A percentile compares a stretch with the other conserved stretches of the same genome.
phyloP scores from a whole-genome alignment of 1,140 invertebrate genomes.

The Phortica variegata region DNA sequence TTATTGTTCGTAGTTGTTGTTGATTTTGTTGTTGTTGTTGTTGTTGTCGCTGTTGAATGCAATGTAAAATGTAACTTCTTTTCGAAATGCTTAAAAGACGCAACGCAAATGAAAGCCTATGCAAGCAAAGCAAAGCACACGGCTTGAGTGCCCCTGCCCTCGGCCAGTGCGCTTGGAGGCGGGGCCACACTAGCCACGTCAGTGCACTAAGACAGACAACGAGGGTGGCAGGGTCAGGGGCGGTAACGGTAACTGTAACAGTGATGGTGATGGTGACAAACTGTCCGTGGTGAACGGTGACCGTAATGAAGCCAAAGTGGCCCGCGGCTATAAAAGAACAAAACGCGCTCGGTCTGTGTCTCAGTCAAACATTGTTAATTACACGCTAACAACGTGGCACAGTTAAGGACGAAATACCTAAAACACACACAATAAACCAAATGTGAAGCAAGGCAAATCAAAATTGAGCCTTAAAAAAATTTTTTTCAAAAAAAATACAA shows the following conservation, averaged over 20 bases:
- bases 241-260: no score
- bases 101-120: not conserved
- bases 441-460: not conserved
- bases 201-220: no score
- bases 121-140: not conserved
- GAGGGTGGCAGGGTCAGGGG: not conserved
- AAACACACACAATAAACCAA: slow-evolving; percentile 20
- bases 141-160: not conserved
- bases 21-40: not conserved
- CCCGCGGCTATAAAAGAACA: slow-evolving; percentile 41
- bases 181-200: not conserved
- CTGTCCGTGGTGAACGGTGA: no score
- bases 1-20: not conserved
- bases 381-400: slow-evolving; percentile 16
- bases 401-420: no score
- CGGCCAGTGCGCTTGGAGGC: not conserved
- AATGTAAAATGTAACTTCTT: slow-evolving; percentile 11
- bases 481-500: not conserved
- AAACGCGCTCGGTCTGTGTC: slow-evolving; percentile 32
- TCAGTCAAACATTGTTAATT: slow-evolving; percentile 51
- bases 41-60: slow-evolving; percentile 3
- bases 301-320: no score
- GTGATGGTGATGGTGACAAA: no score
- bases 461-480: not conserved
- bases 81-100: not conserved